Evolutionary conservation across 2,113 vertebrate species (phyloP).

Genomic region (Fulica atra): DNA sequence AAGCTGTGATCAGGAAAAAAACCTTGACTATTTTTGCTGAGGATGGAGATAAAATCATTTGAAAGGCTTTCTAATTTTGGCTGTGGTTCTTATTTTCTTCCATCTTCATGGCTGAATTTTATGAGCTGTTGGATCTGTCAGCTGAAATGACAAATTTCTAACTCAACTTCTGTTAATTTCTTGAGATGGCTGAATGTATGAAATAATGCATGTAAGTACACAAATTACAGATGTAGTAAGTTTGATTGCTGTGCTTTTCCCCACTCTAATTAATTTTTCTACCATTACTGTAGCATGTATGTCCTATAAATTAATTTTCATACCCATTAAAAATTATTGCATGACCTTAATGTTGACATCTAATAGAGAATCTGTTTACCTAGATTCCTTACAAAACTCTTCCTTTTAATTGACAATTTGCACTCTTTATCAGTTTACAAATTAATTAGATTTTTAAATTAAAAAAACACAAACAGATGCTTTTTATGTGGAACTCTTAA

Average conservation of each 20-base stretch:
- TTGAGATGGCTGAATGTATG: neutral
- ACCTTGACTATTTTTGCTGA: neutral
- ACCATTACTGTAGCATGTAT: neutral
- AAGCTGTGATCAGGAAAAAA: neutral
- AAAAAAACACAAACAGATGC: neutral
- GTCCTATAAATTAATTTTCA: neutral
- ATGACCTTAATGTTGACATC: neutral
- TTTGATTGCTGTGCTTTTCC: neutral
- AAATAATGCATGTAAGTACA: neutral
- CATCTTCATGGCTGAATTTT: neutral
- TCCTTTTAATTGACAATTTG: neutral
- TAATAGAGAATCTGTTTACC: neutral
- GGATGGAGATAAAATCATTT: neutral
- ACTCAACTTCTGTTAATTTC: neutral
- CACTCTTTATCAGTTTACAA: neutral
- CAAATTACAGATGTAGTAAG: neutral
- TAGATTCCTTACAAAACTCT: neutral
- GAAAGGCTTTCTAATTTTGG: slow-evolving; percentile 23
- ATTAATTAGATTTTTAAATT: neutral
- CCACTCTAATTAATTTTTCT: neutral
- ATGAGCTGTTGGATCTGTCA: neutral
- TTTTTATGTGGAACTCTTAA: neutral
- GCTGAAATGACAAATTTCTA: slow-evolving; percentile 13
- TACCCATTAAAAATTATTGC: neutral
- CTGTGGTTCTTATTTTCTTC: neutral